Evolutionary conservation across 2,113 vertebrate genomes (phyloP).

Genomic region (Gila orcuttii): DNA sequence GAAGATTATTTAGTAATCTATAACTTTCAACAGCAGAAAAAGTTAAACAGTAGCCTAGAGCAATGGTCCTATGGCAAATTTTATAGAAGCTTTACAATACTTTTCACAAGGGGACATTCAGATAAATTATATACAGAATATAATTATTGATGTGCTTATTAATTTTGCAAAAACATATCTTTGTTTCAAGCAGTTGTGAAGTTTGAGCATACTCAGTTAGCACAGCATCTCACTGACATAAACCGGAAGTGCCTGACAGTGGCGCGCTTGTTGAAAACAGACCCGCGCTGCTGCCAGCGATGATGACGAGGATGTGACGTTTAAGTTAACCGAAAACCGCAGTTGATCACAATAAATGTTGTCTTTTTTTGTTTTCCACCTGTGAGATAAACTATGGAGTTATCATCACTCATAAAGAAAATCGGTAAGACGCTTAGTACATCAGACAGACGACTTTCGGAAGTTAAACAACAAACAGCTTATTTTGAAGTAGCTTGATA

Average conservation of each 20-base stretch:
- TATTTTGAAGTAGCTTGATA: neutral
- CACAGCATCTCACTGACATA: neutral
- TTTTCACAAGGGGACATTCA: neutral
- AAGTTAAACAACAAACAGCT: slow-evolving; percentile 24
- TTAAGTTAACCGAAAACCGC: slow-evolving; percentile 9
- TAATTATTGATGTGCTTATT: neutral
- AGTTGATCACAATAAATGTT: neutral
- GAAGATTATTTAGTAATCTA: neutral
- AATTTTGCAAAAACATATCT: neutral
- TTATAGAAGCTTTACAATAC: neutral
- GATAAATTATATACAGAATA: neutral
- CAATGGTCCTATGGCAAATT: neutral
- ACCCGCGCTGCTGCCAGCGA: slow-evolving; percentile 40
- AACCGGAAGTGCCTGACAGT: slow-evolving; percentile 71
- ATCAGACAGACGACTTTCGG: neutral
- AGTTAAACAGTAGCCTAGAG: neutral
- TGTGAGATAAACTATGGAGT: slow-evolving; percentile 68
- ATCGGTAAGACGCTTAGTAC: slow-evolving; percentile 73
- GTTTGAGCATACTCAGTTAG: neutral
- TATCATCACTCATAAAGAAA: slow-evolving; percentile 82
- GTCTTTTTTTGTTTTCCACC: neutral
- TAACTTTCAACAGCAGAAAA: neutral
- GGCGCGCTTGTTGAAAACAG: slow-evolving; percentile 79
- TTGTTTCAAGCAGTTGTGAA: neutral
- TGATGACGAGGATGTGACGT: slow-evolving; percentile 51